Base-by-base conservation (phyloP, 1,140 invertebrate species). In the Cotesia typhae region DNA sequence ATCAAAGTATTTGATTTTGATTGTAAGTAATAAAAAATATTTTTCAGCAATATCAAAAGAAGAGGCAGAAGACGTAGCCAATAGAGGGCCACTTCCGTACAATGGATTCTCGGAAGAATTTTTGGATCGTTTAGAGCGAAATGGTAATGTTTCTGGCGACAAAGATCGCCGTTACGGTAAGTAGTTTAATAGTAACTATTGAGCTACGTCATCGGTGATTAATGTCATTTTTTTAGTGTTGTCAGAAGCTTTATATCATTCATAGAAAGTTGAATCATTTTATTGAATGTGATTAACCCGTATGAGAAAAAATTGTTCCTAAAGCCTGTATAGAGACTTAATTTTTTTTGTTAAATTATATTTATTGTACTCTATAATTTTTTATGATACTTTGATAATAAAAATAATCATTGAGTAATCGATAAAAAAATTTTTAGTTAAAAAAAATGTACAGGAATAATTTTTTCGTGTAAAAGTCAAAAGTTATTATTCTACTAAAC, bases 71-170 rank as follows among this genome's bases (percentile, higher is more conserved):
- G 91, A 92, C 77, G 81, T 77, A 66, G 81, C 89, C 73, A 88
- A 88, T 72, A 87, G 90, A 84, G 88, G 89, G 77, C 92, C 93
- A 87, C 88, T 94, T 82, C 90, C 92, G 75, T 95, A 94, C 88
- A 95, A 95, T 88, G 94, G 94, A 70, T 96, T 95, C 90, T 95
- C 94, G 66, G 94, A 95, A 80, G 94, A 96, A 88, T 96, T 94
- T 89, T 90, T 96, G 84, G 94, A 96, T 86, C 89, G 94, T 81
- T 90, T 96, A 77, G 94, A 96, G 87, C 93, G 94, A 80, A 95
- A 95, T 88, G 94, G 93, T 78, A 95, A 95, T 86, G 93, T 93
- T 86, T 90, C 91, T 80, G 85, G 87, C 75, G 89, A 89, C 76
- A 90, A 90, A 85, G 84, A 88, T 77, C 85, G 81, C 70, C 79